Base-by-base conservation (phyloP, 1,140 invertebrate species). In the Cydia fagiglandana region DNA sequence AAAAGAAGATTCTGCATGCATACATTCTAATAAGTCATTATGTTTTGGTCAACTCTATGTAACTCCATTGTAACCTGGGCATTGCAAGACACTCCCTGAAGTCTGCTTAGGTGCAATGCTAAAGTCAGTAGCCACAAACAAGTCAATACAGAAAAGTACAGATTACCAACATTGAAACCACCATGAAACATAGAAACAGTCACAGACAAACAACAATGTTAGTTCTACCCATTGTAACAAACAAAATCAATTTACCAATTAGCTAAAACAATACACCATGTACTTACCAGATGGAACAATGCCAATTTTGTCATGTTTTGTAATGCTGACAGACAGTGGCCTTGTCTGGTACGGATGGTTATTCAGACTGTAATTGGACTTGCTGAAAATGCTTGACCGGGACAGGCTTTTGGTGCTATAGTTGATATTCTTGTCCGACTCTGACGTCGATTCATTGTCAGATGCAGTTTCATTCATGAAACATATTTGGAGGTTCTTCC, bases 381-480 rank as follows among this genome's bases (percentile, higher is more conserved):
- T 93, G 82, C 84, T 87, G 84, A 91, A 90, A 75, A 91, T 80
- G 82, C 88, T 91, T 78, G 90, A 85, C 74, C 82, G 82, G 75
- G 89, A 87, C 75, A 86, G 84, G 82, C 84, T 90, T 86, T 88
- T 90, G 82, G 81, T 88, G 83, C 82, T 86, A 79, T 76, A 81
- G 85, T 88, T 88, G 80, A 89, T 73, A 89, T 88, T 92, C 88
- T 84, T 92, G 79, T 96, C 96, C 76, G 94, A 93, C 79, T 97
- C 96, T 45, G 95, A 96, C 70, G 93, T 94, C 53, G 96, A 96
- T 87, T 97, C 96, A 78, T 94, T 96, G 84, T 98, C 97, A 68
- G 96, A 97, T 17, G 96, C 96, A 64, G 96, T 96, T 86, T 99
- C 97, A 90, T 98, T 98, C 97, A 98, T 97, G 91, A 98, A 98